Conservation (phyloP, 1,140 invertebrate species). For the Andricus grossulariae region DNA sequence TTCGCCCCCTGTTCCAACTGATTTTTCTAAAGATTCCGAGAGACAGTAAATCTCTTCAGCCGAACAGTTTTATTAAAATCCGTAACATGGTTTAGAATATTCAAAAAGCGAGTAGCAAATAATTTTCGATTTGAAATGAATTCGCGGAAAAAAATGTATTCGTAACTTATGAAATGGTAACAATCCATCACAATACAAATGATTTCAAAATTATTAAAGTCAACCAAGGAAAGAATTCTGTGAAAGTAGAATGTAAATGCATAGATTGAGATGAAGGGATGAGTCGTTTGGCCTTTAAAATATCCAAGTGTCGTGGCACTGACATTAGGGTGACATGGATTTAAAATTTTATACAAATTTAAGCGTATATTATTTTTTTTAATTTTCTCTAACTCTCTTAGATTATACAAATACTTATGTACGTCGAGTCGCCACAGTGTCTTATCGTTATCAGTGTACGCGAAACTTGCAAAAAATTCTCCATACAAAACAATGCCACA, state of each 20-base stretch:
- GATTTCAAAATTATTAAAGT: not conserved
- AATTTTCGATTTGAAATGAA: not conserved
- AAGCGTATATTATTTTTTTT: slow-evolving; percentile 53
- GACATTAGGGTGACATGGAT: slow-evolving; percentile 4
- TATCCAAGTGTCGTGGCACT: slow-evolving; percentile 16
- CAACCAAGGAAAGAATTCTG: not conserved
- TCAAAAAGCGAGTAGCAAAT: not conserved
- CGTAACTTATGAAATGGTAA: not conserved
- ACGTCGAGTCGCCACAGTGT: not conserved
- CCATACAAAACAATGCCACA: not conserved
- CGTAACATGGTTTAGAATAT: slow-evolving; percentile 6
- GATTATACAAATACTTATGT: slow-evolving; percentile 22
- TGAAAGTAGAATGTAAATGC: not conserved
- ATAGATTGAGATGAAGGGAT: not conserved
- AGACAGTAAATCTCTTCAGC: not conserved
- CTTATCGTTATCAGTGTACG: slow-evolving; percentile 27
- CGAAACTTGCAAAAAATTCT: slow-evolving; percentile 16
- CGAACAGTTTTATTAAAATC: not conserved
- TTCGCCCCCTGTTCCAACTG: too few species aligned
- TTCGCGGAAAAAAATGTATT: slow-evolving; percentile 6
- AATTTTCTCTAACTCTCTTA: slow-evolving; percentile 32
- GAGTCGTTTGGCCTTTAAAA: not conserved
- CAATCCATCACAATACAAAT: not conserved
- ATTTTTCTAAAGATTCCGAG: slow-evolving; percentile 1
- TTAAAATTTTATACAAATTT: slow-evolving; percentile 61